These are phyloP conservation scores for Epinephelus lanceolatus DNA, from an alignment of 2,113 vertebrate species.

Conservation along the genomic window DNA sequence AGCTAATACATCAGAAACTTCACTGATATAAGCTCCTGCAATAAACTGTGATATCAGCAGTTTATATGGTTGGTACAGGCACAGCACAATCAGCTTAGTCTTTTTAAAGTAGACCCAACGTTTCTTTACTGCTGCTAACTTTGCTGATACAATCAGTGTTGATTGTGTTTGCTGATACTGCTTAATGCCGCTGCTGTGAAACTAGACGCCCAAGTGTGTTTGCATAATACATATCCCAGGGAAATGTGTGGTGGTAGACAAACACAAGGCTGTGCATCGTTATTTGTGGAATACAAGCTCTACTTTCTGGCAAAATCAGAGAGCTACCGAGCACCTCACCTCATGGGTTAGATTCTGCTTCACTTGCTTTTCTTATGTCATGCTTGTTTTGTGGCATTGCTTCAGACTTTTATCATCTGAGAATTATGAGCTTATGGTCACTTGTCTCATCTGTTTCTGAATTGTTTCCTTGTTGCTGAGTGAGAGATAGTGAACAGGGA, in stretches of 20 bases:
- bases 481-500: too few species aligned
- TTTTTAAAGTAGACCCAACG: too few species aligned
- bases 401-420: background rate
- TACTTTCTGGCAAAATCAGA: background rate
- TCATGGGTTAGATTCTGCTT: background rate
- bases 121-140: background rate
- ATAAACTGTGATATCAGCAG: background rate
- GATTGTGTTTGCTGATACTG: background rate
- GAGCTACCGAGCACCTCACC: background rate
- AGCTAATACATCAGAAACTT: constrained; percentile 1
- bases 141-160: background rate
- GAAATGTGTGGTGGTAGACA: background rate
- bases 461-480: too few species aligned
- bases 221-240: background rate
- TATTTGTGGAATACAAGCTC: background rate
- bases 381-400: background rate
- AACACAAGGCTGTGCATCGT: background rate
- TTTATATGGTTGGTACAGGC: background rate
- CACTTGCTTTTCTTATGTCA: background rate
- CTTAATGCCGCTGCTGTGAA: background rate
- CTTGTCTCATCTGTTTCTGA: too few species aligned
- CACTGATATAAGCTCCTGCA: background rate
- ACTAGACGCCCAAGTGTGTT: background rate
- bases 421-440: background rate
- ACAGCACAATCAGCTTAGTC: background rate